Percentiles rank a stretch among this genome's conserved stretches.
Evolutionary conservation across 2,888 invertebrate species (phyloP).

Genomic region (Pheosia gnoma): DNA sequence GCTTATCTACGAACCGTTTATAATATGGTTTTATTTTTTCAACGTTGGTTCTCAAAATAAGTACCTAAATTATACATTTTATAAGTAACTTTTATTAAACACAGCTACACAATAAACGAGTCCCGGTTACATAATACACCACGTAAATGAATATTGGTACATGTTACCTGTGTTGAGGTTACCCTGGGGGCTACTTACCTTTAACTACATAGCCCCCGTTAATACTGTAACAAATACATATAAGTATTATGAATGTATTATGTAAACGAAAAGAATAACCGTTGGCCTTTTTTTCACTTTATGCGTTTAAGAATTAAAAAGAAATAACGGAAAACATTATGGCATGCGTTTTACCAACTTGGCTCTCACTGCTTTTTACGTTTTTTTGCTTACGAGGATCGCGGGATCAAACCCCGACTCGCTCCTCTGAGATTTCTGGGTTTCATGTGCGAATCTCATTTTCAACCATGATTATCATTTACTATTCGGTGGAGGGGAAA

Average conservation of each 20-base stretch:
- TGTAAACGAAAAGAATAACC: conserved; percentile 5
- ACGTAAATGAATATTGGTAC: conserved; percentile 19
- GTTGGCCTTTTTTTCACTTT: conserved; percentile 7
- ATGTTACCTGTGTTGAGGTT: conserved; percentile 17
- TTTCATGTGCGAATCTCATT: no score
- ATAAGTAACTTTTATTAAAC: neutral
- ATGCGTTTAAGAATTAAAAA: neutral
- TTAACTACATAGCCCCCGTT: conserved; percentile 10
- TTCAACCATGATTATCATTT: no score
- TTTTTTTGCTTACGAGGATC: no score
- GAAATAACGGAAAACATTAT: no score
- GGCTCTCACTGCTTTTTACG: no score
- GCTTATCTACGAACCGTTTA: no score
- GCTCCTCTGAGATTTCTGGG: no score
- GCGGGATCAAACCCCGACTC: no score
- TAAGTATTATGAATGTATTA: conserved; percentile 9
- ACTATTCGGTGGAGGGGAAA: no score
- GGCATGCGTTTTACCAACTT: no score
- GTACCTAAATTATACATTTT: neutral
- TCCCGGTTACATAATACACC: neutral
- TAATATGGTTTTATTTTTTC: no score
- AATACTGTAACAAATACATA: conserved; percentile 16
- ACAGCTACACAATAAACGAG: neutral
- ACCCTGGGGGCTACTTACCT: conserved; percentile 10
- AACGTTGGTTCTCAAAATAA: no score